A percentile compares a stretch with the other conserved stretches of the same genome.
phyloP scores from a whole-genome alignment of 2,113 vertebrate genomes.

The Aramus guarauna region DNA sequence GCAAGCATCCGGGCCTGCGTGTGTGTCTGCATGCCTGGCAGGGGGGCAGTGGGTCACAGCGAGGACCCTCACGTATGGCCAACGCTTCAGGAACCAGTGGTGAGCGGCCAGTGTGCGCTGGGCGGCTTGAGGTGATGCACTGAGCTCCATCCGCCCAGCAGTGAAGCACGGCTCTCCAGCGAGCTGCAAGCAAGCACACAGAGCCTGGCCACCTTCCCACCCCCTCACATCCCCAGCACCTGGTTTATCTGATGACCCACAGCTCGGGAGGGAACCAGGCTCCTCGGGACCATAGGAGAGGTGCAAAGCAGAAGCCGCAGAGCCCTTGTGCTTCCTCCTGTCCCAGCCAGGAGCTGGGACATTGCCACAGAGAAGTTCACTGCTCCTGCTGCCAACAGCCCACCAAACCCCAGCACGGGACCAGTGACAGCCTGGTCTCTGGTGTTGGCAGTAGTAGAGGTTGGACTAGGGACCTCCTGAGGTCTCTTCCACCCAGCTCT shows the following conservation, averaged over 20 bases:
- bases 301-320: background rate
- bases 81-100: rapidly evolving
- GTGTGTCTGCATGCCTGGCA: background rate
- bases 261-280: background rate
- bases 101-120: background rate
- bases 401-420: background rate
- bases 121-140: background rate
- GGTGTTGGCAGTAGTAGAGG: background rate
- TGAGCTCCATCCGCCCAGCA: background rate
- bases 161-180: background rate
- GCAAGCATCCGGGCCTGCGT: background rate
- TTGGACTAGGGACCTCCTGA: background rate
- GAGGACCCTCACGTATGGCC: background rate
- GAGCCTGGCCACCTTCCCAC: background rate
- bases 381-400: background rate
- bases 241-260: background rate
- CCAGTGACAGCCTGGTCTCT: background rate
- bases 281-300: background rate
- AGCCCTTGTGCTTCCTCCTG: background rate
- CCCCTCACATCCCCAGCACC: background rate
- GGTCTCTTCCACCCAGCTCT: background rate
- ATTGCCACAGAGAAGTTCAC: background rate
- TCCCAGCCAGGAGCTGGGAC: background rate
- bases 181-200: background rate
- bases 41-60: background rate